These are phyloP conservation scores for Prionailurus bengalensis DNA, from an alignment of 2,113 vertebrate species.

Conservation along the genomic window DNA sequence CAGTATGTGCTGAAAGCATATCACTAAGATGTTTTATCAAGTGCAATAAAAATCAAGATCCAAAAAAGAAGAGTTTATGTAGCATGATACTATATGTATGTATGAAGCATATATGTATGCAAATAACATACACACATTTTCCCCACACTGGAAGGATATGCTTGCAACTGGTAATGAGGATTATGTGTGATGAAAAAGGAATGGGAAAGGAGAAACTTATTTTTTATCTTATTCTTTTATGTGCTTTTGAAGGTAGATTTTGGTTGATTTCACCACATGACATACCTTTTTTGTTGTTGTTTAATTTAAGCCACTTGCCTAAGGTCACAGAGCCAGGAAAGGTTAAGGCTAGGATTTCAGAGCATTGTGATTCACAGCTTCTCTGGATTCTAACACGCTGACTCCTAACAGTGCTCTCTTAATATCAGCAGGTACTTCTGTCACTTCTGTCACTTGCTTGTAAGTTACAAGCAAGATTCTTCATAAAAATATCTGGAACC, in stretches of 20 bases:
- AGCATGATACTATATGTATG: not conserved
- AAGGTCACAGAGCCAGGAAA: not conserved
- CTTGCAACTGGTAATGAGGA: not conserved
- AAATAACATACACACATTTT: not conserved
- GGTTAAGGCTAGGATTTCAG: not conserved
- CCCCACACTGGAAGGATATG: not conserved
- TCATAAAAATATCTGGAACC: conserved; percentile 47
- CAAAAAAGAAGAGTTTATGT: not conserved
- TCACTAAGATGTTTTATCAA: conserved; percentile 34
- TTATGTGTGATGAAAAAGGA: not conserved
- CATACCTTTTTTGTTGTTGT: not conserved
- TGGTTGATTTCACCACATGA: not conserved
- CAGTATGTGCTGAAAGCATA: conserved; percentile 16
- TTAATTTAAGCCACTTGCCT: not conserved
- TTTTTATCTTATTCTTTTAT: conserved; percentile 41
- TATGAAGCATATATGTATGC: not conserved
- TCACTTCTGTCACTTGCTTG: conserved; percentile 43
- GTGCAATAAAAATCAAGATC: not conserved
- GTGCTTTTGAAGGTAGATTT: conserved; percentile 25
- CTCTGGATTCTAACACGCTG: not conserved
- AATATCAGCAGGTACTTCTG: not conserved
- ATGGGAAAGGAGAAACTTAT: not conserved
- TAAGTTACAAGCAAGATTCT: not conserved
- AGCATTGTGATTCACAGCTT: not conserved
- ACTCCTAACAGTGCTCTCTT: not conserved